phyloP scores from a whole-genome alignment of 2,113 vertebrate species.

The Vireo altiloquus region DNA sequence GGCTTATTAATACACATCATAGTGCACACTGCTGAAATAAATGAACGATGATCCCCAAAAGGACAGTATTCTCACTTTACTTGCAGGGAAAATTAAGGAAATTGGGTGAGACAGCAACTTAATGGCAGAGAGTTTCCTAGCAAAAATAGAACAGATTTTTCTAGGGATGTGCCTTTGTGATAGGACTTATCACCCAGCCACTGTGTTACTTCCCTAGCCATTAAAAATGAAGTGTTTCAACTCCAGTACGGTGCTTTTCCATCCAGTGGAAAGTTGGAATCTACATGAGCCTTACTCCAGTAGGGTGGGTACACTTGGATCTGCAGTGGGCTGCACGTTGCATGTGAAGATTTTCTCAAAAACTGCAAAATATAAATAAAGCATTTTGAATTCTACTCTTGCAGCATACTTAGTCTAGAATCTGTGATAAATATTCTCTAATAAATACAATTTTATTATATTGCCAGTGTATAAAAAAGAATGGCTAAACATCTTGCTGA shows the following conservation, averaged over 20 bases:
- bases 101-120: background rate
- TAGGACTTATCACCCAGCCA: background rate
- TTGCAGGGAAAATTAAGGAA: background rate
- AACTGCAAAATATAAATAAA: background rate
- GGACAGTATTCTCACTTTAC: background rate
- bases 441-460: background rate
- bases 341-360: background rate
- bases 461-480: background rate
- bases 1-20: background rate
- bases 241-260: background rate
- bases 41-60: background rate
- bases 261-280: background rate
- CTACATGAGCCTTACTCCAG: background rate
- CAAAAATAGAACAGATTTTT: background rate
- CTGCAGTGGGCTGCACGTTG: background rate
- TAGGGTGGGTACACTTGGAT: background rate
- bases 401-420: background rate
- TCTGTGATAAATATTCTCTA: background rate
- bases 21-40: background rate
- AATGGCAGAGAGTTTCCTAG: background rate
- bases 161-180: background rate
- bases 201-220: background rate
- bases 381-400: background rate
- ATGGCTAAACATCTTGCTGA: background rate
- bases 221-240: background rate